A percentile compares a stretch with the other conserved stretches of the same genome.
phyloP scores from a whole-genome alignment of 2,113 vertebrate genomes.

The Xenotilapia caudafasciata region DNA sequence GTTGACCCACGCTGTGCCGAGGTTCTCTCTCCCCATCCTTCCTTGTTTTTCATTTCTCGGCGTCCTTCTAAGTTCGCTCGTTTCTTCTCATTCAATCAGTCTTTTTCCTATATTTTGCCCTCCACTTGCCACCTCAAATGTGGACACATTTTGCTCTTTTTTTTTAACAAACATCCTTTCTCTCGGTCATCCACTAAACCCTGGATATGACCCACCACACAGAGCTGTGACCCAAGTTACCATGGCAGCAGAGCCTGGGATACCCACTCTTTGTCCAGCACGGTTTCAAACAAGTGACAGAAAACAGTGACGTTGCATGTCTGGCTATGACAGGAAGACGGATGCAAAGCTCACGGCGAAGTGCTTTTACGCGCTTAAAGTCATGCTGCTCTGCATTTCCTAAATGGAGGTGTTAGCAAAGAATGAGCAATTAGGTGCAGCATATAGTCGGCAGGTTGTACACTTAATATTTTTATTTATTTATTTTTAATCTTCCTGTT shows the following conservation, averaged over 20 bases:
- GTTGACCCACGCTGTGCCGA: constrained; percentile 74
- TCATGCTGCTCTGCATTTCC: neutral
- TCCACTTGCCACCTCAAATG: constrained; percentile 3
- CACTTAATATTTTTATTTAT: neutral
- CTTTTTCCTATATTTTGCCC: neutral
- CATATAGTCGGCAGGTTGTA: neutral
- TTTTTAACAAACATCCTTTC: neutral
- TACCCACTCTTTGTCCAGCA: constrained; percentile 55
- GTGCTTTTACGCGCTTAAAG: neutral
- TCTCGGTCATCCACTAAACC: constrained; percentile 44
- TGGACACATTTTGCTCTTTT: constrained; percentile 23
- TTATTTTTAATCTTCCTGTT: neutral
- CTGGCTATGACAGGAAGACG: neutral
- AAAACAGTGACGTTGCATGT: constrained; percentile 36
- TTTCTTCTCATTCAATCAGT: constrained; percentile 27
- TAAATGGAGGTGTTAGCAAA: neutral
- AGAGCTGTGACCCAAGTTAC: constrained; percentile 65
- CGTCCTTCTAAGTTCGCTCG: constrained; percentile 10
- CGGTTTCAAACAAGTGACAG: constrained; percentile 52
- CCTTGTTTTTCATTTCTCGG: constrained; percentile 33
- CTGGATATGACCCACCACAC: constrained; percentile 59
- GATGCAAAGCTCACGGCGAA: neutral
- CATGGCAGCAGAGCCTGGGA: constrained; percentile 66
- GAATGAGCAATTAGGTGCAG: neutral
- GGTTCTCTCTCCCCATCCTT: constrained; percentile 41